phyloP scores from a whole-genome alignment of 2,113 vertebrate species.

The Notarius quadriscutis region DNA sequence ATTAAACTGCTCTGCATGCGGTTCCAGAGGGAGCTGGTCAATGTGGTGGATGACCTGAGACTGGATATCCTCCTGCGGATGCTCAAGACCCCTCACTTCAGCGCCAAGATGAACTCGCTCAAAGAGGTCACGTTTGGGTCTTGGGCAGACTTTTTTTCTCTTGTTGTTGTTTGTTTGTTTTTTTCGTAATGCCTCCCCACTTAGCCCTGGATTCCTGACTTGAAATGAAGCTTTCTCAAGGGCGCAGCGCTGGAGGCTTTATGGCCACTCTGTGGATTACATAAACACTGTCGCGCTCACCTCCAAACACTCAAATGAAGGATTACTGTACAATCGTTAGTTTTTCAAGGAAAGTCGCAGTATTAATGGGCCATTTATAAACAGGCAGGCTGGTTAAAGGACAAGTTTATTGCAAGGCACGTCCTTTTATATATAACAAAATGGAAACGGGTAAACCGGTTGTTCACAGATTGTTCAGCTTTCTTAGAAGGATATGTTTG shows the following conservation, averaged over 20 bases:
- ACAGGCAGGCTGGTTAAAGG: not conserved
- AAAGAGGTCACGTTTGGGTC: constrained; percentile 80
- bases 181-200: not conserved
- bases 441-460: not conserved
- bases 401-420: not conserved
- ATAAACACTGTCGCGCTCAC: not conserved
- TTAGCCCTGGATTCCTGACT: not conserved
- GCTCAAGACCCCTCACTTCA: constrained; percentile 98
- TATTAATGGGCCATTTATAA: not conserved
- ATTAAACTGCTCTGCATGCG: constrained; percentile 98
- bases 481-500: not conserved
- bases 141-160: not conserved
- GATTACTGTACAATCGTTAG: not conserved
- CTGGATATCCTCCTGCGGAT: constrained; percentile 94
- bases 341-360: not conserved
- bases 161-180: constrained; percentile 8
- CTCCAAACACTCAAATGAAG: not conserved
- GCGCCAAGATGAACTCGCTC: constrained; percentile 98
- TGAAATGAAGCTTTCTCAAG: constrained; percentile 1
- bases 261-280: not conserved
- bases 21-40: constrained; percentile 93
- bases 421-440: not conserved
- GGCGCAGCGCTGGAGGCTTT: not conserved
- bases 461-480: not conserved
- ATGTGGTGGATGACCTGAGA: constrained; percentile 88